These are phyloP conservation scores for Eledona agricola DNA, from an alignment of 2,888 invertebrate genomes.

Conservation along the genomic window DNA sequence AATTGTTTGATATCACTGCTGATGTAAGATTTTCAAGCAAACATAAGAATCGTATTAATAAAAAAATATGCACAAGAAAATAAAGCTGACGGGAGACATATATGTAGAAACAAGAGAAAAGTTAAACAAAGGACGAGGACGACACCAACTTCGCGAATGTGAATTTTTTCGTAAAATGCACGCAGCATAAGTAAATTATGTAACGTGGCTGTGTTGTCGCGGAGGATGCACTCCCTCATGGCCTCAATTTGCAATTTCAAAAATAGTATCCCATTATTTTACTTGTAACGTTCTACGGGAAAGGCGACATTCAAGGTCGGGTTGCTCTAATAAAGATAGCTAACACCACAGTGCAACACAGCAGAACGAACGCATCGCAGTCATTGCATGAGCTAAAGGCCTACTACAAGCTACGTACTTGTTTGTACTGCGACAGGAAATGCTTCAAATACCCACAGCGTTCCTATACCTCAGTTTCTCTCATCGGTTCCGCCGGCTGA, in stretches of 20 bases:
- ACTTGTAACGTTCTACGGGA: slow-evolving; percentile 44
- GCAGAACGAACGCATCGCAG: slow-evolving; percentile 59
- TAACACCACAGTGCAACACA: slow-evolving; percentile 61
- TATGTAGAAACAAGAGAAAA: not conserved
- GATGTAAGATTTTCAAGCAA: too few relatives aligned
- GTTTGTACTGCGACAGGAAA: slow-evolving; percentile 69
- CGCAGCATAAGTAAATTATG: slow-evolving; percentile 1
- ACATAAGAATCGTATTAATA: too few relatives aligned
- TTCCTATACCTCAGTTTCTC: slow-evolving; percentile 79
- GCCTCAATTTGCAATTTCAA: slow-evolving; percentile 18
- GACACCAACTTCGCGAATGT: too few relatives aligned
- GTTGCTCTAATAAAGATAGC: slow-evolving; percentile 59
- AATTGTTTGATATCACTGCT: slow-evolving; percentile 18
- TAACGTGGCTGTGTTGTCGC: slow-evolving; percentile 61
- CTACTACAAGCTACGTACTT: slow-evolving; percentile 69
- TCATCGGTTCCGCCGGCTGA: slow-evolving; percentile 78
- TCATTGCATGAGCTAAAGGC: slow-evolving; percentile 60
- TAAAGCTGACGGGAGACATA: slow-evolving; percentile 1
- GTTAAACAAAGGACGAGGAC: too few relatives aligned
- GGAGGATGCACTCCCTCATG: slow-evolving; percentile 47
- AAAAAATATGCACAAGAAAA: slow-evolving; percentile 1
- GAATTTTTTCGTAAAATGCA: too few relatives aligned
- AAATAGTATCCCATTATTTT: not conserved
- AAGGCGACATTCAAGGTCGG: slow-evolving; percentile 55
- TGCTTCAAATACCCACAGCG: slow-evolving; percentile 66